Conservation (phyloP, 2,797 vertebrate species). For the Pseudochirops corinnae region DNA sequence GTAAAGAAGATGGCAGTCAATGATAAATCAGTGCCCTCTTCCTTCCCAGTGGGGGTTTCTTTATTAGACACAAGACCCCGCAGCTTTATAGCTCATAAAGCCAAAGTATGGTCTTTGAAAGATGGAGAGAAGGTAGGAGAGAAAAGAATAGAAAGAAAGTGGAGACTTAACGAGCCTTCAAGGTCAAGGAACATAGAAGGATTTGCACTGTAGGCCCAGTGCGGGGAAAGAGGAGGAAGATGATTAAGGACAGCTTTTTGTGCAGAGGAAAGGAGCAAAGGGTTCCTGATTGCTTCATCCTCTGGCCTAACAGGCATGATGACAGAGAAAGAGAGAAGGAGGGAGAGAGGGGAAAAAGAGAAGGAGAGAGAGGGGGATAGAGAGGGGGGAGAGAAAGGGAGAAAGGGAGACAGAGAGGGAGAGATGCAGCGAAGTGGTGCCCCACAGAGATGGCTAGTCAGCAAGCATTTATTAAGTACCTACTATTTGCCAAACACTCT, state of each 20-base stretch:
- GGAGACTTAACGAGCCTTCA: neutral
- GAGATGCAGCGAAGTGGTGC: neutral
- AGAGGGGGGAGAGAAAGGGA: no score
- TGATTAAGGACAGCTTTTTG: neutral
- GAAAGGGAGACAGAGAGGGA: no score
- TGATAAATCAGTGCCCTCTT: neutral
- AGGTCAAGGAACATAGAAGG: neutral
- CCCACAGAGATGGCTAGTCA: neutral
- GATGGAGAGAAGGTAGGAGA: neutral
- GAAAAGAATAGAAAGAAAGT: neutral
- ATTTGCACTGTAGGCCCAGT: neutral
- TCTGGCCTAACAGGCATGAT: neutral
- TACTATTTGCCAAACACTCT: neutral
- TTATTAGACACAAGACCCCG: neutral
- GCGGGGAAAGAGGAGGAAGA: neutral
- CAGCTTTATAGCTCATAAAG: neutral
- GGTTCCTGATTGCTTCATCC: neutral
- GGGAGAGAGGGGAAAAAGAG: no score
- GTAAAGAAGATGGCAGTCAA: neutral
- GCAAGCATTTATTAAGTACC: neutral
- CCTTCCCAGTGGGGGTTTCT: neutral
- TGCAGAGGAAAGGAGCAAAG: neutral
- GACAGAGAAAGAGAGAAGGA: neutral
- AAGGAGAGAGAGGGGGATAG: no score
- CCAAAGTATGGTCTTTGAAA: neutral